phyloP scores from a whole-genome alignment of 2,113 vertebrate genomes.

The Sapajus apella region DNA sequence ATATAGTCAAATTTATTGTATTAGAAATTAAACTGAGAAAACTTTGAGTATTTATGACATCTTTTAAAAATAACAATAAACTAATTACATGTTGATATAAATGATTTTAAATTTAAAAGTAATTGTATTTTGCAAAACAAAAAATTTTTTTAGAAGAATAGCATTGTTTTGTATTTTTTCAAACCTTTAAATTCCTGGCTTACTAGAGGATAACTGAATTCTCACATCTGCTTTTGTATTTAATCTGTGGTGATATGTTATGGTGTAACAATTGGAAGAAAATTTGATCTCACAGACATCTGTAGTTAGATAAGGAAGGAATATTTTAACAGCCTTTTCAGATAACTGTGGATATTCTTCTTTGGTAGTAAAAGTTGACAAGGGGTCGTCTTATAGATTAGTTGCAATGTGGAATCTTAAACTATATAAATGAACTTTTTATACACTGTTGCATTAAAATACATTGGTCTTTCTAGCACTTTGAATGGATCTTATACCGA shows the following conservation, averaged over 20 bases:
- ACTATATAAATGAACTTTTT: background rate
- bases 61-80: background rate
- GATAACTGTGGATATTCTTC: background rate
- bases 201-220: background rate
- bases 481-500: background rate
- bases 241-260: background rate
- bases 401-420: background rate
- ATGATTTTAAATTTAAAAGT: background rate
- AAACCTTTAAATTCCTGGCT: background rate
- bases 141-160: background rate
- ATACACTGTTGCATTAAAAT: background rate
- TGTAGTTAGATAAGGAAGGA: background rate
- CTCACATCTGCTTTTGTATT: conserved; percentile 20
- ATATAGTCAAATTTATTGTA: background rate
- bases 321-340: conserved; percentile 9
- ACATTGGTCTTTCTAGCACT: background rate
- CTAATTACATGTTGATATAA: conserved; percentile 10
- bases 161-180: background rate
- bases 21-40: conserved; percentile 22
- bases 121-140: background rate
- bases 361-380: conserved; percentile 18
- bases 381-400: background rate
- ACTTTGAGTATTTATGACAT: background rate
- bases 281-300: background rate
- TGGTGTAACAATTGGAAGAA: background rate